A percentile compares a stretch with the other conserved stretches of the same genome.
Evolutionary conservation across 1,140 invertebrate genomes (phyloP).

Genomic region (Euwallacea similis): DNA sequence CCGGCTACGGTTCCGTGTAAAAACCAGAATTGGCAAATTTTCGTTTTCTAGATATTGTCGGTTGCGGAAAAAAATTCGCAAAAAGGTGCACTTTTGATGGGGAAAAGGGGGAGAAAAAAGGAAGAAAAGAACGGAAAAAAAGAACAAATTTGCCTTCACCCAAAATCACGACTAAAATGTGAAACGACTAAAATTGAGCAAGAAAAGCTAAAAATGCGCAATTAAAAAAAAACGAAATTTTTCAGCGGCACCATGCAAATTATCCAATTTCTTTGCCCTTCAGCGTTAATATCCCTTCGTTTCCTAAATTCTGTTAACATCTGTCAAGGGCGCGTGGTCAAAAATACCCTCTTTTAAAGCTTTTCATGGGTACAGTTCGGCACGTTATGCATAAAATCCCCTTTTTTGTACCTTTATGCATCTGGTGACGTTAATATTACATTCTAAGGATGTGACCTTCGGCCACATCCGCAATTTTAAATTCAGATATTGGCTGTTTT

Average conservation of each 20-base stretch:
- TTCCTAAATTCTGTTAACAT: slow-evolving; percentile 35
- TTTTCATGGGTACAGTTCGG: slow-evolving; percentile 11
- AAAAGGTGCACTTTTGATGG: no score
- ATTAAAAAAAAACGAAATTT: no score
- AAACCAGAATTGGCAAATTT: slow-evolving; percentile 8
- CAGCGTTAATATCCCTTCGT: slow-evolving; percentile 20
- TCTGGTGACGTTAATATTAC: slow-evolving; percentile 22
- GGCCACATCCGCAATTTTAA: neutral
- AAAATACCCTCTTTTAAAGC: slow-evolving; percentile 32
- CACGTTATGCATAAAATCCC: slow-evolving; percentile 29
- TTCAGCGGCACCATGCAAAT: slow-evolving; percentile 18
- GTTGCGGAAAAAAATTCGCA: no score
- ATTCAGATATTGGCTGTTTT: no score
- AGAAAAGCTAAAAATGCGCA: no score
- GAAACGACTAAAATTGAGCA: no score
- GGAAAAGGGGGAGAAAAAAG: no score
- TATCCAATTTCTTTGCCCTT: slow-evolving; percentile 12
- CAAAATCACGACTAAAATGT: no score
- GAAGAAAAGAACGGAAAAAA: no score
- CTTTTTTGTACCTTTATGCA: slow-evolving; percentile 31
- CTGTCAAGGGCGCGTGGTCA: slow-evolving; percentile 33
- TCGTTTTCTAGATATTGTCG: neutral
- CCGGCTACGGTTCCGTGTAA: neutral
- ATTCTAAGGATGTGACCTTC: slow-evolving; percentile 15
- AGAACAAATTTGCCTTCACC: no score